Evolutionary conservation across 2,888 invertebrate genomes (phyloP).

Genomic region (Girardia tigrina): DNA sequence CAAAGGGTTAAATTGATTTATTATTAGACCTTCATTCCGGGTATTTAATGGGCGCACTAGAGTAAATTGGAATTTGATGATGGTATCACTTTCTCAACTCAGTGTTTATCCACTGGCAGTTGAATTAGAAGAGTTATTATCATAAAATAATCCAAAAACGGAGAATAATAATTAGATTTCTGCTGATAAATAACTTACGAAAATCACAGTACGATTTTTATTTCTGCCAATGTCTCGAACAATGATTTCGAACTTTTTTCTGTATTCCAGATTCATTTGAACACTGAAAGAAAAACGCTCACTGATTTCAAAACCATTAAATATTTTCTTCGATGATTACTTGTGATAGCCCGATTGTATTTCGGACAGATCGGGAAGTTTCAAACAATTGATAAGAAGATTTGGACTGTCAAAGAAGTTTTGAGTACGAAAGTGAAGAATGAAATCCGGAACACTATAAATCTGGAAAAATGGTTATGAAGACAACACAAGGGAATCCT

Average conservation of each 20-base stretch:
- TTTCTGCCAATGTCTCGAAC: neutral
- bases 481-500: no score
- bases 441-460: neutral
- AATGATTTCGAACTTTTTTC: neutral
- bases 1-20: no score
- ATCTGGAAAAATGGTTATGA: no score
- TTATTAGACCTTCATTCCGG: no score
- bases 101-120: no score
- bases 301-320: no score
- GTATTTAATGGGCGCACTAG: no score
- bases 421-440: neutral
- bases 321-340: neutral
- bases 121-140: no score
- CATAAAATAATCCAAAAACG: no score
- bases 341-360: conserved; percentile 12
- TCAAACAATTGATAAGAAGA: neutral
- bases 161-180: no score
- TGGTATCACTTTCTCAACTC: no score
- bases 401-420: neutral
- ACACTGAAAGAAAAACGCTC: neutral
- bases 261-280: neutral
- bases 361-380: neutral
- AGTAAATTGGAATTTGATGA: no score
- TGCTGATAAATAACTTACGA: neutral
- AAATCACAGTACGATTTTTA: neutral